phyloP scores from a whole-genome alignment of 1,140 invertebrate genomes.

The Leucophenga varia region DNA sequence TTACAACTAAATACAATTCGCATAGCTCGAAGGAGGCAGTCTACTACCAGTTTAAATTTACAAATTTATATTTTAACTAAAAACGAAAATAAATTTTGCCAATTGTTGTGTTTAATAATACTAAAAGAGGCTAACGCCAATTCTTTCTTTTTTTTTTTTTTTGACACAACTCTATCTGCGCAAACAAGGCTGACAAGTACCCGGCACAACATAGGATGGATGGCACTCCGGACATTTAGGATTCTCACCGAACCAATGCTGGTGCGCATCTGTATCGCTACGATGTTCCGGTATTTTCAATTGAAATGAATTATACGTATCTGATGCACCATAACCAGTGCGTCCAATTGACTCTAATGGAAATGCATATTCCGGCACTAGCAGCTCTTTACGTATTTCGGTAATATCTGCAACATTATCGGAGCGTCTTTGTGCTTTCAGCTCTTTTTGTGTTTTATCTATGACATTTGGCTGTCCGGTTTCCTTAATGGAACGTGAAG shows the following conservation, averaged over 20 bases:
- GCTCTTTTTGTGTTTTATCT: background rate
- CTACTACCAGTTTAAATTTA: no score
- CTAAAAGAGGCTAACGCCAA: no score
- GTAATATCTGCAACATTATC: constrained; percentile 38
- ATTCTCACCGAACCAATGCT: constrained; percentile 62
- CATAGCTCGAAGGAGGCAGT: no score
- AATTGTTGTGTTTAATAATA: no score
- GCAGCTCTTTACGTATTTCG: constrained; percentile 44
- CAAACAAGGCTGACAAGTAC: constrained; percentile 63
- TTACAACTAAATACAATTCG: no score
- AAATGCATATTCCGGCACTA: constrained; percentile 62
- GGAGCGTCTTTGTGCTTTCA: constrained; percentile 24
- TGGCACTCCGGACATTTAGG: constrained; percentile 63
- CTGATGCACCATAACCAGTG: constrained; percentile 60
- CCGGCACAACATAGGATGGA: constrained; percentile 62
- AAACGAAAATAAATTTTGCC: no score
- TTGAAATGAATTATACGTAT: constrained; percentile 62
- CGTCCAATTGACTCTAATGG: constrained; percentile 59
- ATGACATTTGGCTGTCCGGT: constrained; percentile 5
- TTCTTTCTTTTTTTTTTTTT: no score
- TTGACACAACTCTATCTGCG: no score
- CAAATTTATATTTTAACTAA: no score
- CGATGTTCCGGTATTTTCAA: constrained; percentile 59
- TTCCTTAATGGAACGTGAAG: constrained; percentile 39
- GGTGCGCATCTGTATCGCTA: constrained; percentile 9